Conservation (phyloP, 2,888 invertebrate genomes). For the Lomographa bimaculata region DNA sequence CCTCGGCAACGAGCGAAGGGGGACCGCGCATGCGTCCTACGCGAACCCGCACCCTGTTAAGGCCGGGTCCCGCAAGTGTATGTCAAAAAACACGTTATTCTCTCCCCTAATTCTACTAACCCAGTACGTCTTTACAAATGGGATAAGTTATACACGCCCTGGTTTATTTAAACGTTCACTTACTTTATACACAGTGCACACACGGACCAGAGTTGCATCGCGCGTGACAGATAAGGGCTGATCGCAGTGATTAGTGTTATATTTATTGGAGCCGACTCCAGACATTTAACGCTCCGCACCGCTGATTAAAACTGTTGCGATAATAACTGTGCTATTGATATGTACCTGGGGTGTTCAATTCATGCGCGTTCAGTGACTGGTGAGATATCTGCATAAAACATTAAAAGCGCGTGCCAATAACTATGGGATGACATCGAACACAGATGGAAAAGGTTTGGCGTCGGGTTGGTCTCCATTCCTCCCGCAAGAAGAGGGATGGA, state of each 20-base stretch:
- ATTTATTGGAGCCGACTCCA: slow-evolving; percentile 39
- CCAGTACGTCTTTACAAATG: slow-evolving; percentile 73
- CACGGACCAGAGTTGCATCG: slow-evolving; percentile 27
- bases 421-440: slow-evolving; percentile 80
- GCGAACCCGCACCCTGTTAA: slow-evolving; percentile 73
- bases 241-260: slow-evolving; percentile 53
- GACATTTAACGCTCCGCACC: slow-evolving; percentile 31
- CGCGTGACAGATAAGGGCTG: slow-evolving; percentile 64
- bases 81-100: slow-evolving; percentile 83
- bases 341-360: slow-evolving; percentile 1
- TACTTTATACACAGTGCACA: slow-evolving; percentile 10
- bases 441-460: slow-evolving; percentile 84
- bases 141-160: slow-evolving; percentile 59
- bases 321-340: slow-evolving; percentile 1
- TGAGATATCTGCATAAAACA: slow-evolving; percentile 7
- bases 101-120: slow-evolving; percentile 78
- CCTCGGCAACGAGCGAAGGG: slow-evolving; percentile 68
- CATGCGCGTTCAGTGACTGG: slow-evolving; percentile 4
- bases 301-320: slow-evolving; percentile 5
- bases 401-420: slow-evolving; percentile 45
- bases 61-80: slow-evolving; percentile 73
- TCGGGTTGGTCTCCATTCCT: slow-evolving; percentile 83
- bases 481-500: slow-evolving; percentile 83
- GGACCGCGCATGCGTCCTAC: slow-evolving; percentile 72
- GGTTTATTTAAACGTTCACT: slow-evolving; percentile 39